phyloP scores from a whole-genome alignment of 2,888 invertebrate genomes.

The Hemicrepidius hirtus region DNA sequence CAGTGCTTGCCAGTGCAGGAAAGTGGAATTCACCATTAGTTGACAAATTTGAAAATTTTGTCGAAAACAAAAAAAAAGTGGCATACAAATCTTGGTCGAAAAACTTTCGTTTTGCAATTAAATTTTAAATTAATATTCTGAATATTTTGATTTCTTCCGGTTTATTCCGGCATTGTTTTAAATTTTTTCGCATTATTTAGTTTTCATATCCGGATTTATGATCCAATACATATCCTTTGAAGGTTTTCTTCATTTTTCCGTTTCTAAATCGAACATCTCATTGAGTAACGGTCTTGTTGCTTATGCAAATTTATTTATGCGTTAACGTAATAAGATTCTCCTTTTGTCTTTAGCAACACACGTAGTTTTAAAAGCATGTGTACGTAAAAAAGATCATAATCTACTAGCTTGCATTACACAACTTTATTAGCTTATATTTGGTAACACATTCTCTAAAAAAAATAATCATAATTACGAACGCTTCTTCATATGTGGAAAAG shows the following conservation, averaged over 20 bases:
- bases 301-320: conserved; percentile 31
- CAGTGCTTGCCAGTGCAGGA: too few relatives aligned
- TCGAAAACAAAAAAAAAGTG: too few relatives aligned
- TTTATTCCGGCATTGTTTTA: background rate
- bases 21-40: too few relatives aligned
- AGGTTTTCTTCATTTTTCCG: background rate
- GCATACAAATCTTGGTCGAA: too few relatives aligned
- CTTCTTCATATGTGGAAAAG: too few relatives aligned
- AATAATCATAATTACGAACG: background rate
- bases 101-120: too few relatives aligned
- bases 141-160: too few relatives aligned
- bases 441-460: background rate
- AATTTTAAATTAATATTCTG: too few relatives aligned
- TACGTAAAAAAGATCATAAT: conserved; percentile 22
- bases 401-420: background rate
- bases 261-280: conserved; percentile 8
- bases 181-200: conserved; percentile 1
- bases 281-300: conserved; percentile 13
- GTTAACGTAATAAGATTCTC: conserved; percentile 17
- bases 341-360: conserved; percentile 22
- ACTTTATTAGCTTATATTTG: conserved; percentile 19
- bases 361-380: background rate
- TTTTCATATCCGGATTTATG: conserved; percentile 11
- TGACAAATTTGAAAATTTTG: too few relatives aligned
- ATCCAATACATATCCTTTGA: conserved; percentile 2